These are phyloP conservation scores for Sminthopsis crassicaudata DNA, from an alignment of 2,113 vertebrate species.

Conservation along the genomic window DNA sequence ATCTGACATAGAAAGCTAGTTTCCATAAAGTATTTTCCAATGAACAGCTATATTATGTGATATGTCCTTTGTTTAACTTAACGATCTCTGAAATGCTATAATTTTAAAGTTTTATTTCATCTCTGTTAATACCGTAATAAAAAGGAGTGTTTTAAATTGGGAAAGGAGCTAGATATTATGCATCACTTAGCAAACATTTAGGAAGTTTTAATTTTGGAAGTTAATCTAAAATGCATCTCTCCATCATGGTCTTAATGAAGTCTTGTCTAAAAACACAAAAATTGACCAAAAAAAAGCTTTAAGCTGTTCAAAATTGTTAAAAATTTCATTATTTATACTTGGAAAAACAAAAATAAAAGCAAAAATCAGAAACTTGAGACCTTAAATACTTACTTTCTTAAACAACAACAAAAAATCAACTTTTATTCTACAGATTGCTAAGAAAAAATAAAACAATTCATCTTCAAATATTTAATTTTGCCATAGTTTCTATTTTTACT, in stretches of 20 bases:
- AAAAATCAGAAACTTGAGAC: conserved; percentile 15
- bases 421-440: conserved; percentile 45
- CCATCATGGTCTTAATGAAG: not conserved
- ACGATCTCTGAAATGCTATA: not conserved
- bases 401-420: conserved; percentile 44
- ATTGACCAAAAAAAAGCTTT: not conserved
- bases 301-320: conserved; percentile 32
- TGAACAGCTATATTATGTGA: not conserved
- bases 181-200: conserved; percentile 13
- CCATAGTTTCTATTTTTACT: not conserved
- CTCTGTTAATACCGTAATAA: not conserved
- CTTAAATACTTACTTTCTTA: conserved; percentile 37
- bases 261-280: not conserved
- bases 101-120: conserved; percentile 16
- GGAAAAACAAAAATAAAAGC: conserved; percentile 34
- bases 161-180: not conserved
- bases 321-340: conserved; percentile 52
- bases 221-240: not conserved
- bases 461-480: conserved; percentile 23
- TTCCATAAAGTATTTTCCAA: conserved; percentile 13
- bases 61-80: not conserved
- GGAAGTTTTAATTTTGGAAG: conserved; percentile 37
- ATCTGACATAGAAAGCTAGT: not conserved
- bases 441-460: not conserved
- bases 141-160: not conserved